Conservation (phyloP, 2,113 vertebrate genomes). For the Galbula dea region DNA sequence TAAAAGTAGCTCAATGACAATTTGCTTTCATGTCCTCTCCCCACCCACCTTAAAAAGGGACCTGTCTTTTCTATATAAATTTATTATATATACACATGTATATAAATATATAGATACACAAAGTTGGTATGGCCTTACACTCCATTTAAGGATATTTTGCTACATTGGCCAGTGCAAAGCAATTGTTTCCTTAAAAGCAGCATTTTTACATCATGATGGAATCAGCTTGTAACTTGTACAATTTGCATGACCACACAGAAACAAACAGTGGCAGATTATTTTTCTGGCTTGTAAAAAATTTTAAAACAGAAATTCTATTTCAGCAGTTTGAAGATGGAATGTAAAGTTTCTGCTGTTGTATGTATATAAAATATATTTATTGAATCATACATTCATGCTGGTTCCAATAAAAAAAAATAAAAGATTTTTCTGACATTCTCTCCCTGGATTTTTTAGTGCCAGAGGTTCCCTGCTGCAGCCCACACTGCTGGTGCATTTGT, state of each 20-base stretch:
- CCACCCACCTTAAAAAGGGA: background rate
- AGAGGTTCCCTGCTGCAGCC: background rate
- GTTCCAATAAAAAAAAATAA: slow-evolving; percentile 86
- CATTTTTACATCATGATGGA: slow-evolving; percentile 78
- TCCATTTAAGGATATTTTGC: slow-evolving; percentile 77
- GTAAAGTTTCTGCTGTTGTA: slow-evolving; percentile 93
- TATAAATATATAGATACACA: background rate
- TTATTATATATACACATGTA: slow-evolving; percentile 37
- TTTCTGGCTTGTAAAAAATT: slow-evolving; percentile 91
- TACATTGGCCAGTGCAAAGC: slow-evolving; percentile 83
- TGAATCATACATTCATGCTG: slow-evolving; percentile 92
- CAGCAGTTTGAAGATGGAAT: slow-evolving; percentile 86
- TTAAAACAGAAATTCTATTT: slow-evolving; percentile 75
- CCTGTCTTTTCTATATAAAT: slow-evolving; percentile 59
- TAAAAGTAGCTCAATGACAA: background rate
- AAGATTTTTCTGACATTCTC: slow-evolving; percentile 91
- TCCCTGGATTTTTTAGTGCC: slow-evolving; percentile 44
- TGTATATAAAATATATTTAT: slow-evolving; percentile 98
- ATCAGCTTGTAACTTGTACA: slow-evolving; percentile 73
- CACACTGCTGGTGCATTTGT: background rate
- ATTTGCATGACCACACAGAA: slow-evolving; percentile 88
- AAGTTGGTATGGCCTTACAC: slow-evolving; percentile 89
- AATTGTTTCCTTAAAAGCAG: slow-evolving; percentile 76
- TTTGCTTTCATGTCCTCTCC: background rate
- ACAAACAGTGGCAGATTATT: slow-evolving; percentile 87